Base-by-base conservation (phyloP, 2,888 invertebrate genomes). In the Alcis repandata region DNA sequence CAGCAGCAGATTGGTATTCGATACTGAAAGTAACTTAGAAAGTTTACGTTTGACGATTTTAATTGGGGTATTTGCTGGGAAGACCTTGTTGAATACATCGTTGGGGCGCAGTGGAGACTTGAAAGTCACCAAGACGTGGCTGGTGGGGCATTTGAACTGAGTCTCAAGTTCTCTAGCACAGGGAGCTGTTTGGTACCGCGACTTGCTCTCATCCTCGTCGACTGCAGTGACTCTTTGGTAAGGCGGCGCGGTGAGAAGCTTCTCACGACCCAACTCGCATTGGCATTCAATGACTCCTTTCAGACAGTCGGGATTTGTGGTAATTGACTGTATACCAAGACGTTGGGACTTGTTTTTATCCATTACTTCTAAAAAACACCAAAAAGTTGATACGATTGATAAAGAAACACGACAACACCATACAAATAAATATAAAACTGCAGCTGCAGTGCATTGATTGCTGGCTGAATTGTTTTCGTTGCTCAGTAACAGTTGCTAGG, bases 201-300 rank as follows among this genome's bases (percentile, higher is more conserved):
- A 81, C 63, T 82, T 84, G 27, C 68, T 70, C 27, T 87, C 88
- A 38, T 88, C 87, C 1, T 76, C 81, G 19, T 73, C 68, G 1
- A 82, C 69, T 9, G 78, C 75, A 7, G 74, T 65, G n/a, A 77
- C 57, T 6, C 80, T 82, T 68, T 83, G 86, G 73, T 89, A 88
- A 38, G 91, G 87, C 46, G 93, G 92, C 36, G 93, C 93, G 22
- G 92, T 91, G 1, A 92, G 82, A 63, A 93, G 69, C 73, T 92
- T 92, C 67, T 93, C 91, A 65, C 91, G 89, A 64, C 93, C 93
- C 69, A 93, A 69, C 71, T 91, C 91, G 67, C 93, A 93, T 69
- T 93, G 93, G 70, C 92, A 92, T 61, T 82, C 82, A 22, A 79
- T 81, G 51, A 82, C 85, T 69, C 73, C 86, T 68, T 76, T 87